A percentile compares a stretch with the other conserved stretches of the same genome.
phyloP scores from a whole-genome alignment of 2,888 invertebrate species.

The Acanthosepion lycidas region DNA sequence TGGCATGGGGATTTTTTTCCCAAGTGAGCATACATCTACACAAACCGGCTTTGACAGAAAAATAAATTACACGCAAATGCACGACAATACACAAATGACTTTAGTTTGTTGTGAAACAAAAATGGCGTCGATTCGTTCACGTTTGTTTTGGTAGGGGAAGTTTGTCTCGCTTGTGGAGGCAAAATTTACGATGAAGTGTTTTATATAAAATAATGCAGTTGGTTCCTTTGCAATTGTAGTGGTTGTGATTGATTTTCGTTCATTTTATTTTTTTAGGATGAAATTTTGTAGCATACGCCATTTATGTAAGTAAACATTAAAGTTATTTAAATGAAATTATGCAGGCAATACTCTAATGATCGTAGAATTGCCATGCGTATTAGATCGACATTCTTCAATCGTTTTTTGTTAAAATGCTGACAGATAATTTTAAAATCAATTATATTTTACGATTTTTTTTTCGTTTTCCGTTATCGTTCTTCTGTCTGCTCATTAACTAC shows the following conservation, averaged over 20 bases:
- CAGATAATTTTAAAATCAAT: background rate
- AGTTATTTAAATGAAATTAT: background rate
- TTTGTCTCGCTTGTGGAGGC: background rate
- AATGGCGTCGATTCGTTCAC: constrained; percentile 33
- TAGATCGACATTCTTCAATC: background rate
- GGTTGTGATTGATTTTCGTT: background rate
- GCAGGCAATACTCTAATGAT: background rate
- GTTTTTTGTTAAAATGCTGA: background rate
- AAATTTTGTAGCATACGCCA: background rate
- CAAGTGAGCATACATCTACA: constrained; percentile 33
- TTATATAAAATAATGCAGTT: background rate
- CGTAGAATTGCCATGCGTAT: background rate
- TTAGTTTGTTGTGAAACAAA: background rate
- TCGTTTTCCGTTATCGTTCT: background rate
- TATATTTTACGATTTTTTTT: background rate
- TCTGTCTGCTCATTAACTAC: no score
- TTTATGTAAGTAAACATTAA: background rate
- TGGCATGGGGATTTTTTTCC: background rate
- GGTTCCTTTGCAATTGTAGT: background rate
- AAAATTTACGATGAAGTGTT: background rate
- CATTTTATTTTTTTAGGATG: background rate
- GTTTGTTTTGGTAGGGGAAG: background rate
- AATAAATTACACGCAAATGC: constrained; percentile 20
- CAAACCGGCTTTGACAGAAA: background rate
- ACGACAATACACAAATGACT: constrained; percentile 33